phyloP scores from a whole-genome alignment of 2,888 invertebrate genomes.

The Acanthosoma haemorrhoidale region DNA sequence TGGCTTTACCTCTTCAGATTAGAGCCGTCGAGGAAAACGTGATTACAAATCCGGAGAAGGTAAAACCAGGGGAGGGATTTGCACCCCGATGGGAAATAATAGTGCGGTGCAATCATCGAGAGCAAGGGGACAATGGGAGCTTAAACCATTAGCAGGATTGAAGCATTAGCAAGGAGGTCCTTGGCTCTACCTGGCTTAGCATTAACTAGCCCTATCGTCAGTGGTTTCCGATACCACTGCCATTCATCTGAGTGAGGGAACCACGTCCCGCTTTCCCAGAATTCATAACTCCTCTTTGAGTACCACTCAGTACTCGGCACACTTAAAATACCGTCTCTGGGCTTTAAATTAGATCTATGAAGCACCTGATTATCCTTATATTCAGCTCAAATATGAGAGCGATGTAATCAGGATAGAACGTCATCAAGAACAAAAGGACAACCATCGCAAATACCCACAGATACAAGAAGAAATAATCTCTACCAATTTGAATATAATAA shows the following conservation, averaged over 20 bases:
- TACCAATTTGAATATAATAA: constrained; percentile 73
- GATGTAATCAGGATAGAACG: constrained; percentile 90
- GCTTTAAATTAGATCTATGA: no score
- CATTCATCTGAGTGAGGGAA: no score
- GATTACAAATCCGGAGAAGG: no score
- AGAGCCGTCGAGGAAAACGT: no score
- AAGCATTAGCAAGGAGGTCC: neutral
- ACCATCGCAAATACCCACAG: constrained; percentile 87
- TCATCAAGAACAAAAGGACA: constrained; percentile 73
- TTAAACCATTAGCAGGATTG: neutral
- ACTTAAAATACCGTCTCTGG: no score
- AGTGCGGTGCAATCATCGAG: neutral
- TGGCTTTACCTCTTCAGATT: no score
- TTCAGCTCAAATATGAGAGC: constrained; percentile 98
- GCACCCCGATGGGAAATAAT: neutral
- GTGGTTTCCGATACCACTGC: neutral
- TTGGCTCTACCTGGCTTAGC: neutral
- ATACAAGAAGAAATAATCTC: constrained; percentile 92
- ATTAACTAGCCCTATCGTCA: neutral
- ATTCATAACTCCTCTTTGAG: no score
- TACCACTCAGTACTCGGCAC: no score
- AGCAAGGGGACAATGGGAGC: neutral
- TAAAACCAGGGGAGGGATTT: no score
- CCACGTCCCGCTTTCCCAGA: no score
- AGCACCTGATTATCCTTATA: no score